Conservation (phyloP, 2,113 vertebrate genomes). For the Cryptomyrus ogoouensis region DNA sequence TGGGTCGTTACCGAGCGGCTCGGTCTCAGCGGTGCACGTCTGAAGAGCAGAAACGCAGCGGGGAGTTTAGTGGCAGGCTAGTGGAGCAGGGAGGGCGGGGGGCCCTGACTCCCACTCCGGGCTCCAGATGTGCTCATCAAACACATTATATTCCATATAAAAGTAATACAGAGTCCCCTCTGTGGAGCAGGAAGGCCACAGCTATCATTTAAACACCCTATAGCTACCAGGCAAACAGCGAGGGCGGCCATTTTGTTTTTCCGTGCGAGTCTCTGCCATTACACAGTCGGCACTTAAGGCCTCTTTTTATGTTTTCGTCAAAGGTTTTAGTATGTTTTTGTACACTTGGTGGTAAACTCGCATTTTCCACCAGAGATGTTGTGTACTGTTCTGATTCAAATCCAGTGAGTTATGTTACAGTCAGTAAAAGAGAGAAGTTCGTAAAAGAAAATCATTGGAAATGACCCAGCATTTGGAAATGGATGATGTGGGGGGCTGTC, state of each 20-base stretch:
- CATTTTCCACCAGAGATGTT: background rate
- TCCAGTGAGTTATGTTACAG: background rate
- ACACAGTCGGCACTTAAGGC: background rate
- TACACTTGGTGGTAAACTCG: background rate
- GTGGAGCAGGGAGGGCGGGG: background rate
- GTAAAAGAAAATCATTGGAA: background rate
- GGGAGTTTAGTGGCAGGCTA: slow-evolving; percentile 23
- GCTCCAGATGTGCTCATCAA: slow-evolving; percentile 36
- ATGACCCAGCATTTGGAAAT: background rate
- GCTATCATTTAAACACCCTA: slow-evolving; percentile 38
- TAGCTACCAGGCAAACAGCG: slow-evolving; percentile 41
- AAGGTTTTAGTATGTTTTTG: background rate
- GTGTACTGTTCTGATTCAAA: background rate
- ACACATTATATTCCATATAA: slow-evolving; percentile 44
- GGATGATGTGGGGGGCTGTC: background rate
- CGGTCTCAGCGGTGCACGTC: slow-evolving; percentile 26
- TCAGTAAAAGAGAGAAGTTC: background rate
- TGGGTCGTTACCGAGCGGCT: slow-evolving; percentile 14
- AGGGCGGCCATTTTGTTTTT: background rate
- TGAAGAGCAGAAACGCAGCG: slow-evolving; percentile 31
- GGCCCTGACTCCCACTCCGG: background rate
- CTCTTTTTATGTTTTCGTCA: background rate
- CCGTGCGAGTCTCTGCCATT: background rate
- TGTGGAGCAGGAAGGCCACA: slow-evolving; percentile 31
- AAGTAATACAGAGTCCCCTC: slow-evolving; percentile 18